Percentiles rank a stretch among this genome's conserved stretches.
Conservation (phyloP, 2,888 invertebrate species). For the Rhabditoides inermis region DNA sequence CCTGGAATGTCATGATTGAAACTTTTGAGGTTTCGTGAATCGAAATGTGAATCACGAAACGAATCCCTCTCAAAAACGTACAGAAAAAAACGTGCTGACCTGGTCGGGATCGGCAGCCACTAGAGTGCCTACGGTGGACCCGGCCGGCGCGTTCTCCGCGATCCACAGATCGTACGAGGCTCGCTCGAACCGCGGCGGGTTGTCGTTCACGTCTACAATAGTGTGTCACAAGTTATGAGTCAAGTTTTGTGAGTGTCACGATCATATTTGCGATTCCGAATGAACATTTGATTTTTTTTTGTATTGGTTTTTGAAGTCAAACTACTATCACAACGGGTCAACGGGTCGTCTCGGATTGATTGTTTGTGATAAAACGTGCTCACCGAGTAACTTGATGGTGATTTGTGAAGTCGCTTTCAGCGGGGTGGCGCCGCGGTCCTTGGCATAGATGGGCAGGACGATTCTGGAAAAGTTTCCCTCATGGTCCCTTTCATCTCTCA, state of each 20-base stretch:
- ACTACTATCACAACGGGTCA: too few species aligned
- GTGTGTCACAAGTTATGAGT: too few species aligned
- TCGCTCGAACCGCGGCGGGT: constrained; percentile 64
- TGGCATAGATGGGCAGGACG: constrained; percentile 74
- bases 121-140: constrained; percentile 78
- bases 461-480: constrained; percentile 26
- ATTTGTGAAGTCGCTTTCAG: constrained; percentile 68
- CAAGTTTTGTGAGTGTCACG: too few species aligned
- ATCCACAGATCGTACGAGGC: constrained; percentile 77
- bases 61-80: background rate
- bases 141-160: constrained; percentile 89
- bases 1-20: background rate
- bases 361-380: too few species aligned
- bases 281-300: too few species aligned
- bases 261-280: too few species aligned
- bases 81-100: constrained; percentile 58
- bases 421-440: constrained; percentile 73
- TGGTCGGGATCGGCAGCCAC: constrained; percentile 84
- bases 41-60: too few species aligned
- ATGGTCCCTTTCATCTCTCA: background rate
- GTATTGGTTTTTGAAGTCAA: too few species aligned
- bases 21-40: too few species aligned
- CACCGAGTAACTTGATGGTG: constrained; percentile 67
- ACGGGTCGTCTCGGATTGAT: too few species aligned
- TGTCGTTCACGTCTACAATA: constrained; percentile 68